A percentile compares a stretch with the other conserved stretches of the same genome.
phyloP scores from a whole-genome alignment of 2,797 vertebrate species.

The Sus cebifrons region DNA sequence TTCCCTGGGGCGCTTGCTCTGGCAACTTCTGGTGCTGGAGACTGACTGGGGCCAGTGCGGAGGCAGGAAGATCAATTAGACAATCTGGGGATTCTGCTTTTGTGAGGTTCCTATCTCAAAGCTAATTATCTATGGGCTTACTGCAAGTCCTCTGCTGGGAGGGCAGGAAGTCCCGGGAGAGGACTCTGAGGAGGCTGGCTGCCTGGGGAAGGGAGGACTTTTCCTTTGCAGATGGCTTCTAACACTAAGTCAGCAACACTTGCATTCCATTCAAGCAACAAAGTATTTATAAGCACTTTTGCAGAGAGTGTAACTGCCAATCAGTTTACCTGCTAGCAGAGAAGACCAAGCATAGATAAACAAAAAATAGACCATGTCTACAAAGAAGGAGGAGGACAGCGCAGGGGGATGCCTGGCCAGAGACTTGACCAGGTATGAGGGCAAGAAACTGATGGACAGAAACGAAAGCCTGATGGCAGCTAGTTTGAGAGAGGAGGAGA shows the following conservation, averaged over 20 bases:
- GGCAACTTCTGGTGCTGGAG: background rate
- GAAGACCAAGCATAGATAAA: background rate
- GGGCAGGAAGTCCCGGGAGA: conserved; percentile 17
- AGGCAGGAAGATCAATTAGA: background rate
- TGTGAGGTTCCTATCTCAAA: background rate
- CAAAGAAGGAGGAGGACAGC: background rate
- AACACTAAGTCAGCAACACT: background rate
- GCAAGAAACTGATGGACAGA: background rate
- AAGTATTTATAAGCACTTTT: background rate
- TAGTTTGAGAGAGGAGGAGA: background rate
- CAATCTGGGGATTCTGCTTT: conserved; percentile 31
- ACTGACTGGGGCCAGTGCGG: background rate
- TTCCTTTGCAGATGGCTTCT: background rate
- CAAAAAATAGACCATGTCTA: background rate
- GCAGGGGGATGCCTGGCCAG: background rate
- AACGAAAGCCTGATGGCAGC: background rate
- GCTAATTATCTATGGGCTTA: conserved; percentile 37
- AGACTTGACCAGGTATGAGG: rapidly evolving
- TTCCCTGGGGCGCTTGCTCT: background rate
- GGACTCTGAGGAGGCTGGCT: conserved; percentile 36
- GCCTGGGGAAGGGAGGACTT: conserved; percentile 18
- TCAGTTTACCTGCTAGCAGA: background rate
- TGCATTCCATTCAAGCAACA: background rate
- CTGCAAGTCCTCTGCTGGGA: conserved; percentile 5
- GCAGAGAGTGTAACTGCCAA: background rate